A percentile compares a stretch with the other conserved stretches of the same genome.
Evolutionary conservation across 2,888 invertebrate species (phyloP).

Genomic region (Melangyna quadrimaculata): DNA sequence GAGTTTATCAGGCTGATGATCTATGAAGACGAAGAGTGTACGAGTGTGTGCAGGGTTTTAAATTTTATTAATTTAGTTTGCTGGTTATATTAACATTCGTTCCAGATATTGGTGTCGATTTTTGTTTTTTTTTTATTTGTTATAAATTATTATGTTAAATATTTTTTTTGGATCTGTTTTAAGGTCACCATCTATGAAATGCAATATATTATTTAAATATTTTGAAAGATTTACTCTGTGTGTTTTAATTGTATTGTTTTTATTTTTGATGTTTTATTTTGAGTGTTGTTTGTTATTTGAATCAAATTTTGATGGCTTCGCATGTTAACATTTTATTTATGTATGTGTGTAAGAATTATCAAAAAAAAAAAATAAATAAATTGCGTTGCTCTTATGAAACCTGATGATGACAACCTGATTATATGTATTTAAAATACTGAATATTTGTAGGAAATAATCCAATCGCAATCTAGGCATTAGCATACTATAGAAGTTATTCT

Average conservation of each 20-base stretch:
- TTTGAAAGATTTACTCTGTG: background rate
- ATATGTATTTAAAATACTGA: too few relatives aligned
- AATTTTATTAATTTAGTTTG: background rate
- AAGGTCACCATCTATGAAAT: conserved; percentile 48
- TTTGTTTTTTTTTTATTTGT: background rate
- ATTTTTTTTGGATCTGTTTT: conserved; percentile 59
- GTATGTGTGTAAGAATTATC: too few relatives aligned
- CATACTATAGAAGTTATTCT: too few relatives aligned
- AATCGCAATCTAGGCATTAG: too few relatives aligned
- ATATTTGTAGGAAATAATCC: too few relatives aligned
- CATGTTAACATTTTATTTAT: background rate
- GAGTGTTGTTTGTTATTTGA: background rate
- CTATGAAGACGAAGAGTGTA: background rate
- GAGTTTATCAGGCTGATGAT: conserved; percentile 46
- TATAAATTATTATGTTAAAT: conserved; percentile 29
- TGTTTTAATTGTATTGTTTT: background rate
- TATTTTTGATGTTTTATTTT: background rate
- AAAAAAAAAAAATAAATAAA: too few relatives aligned
- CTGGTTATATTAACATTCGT: conserved; percentile 6
- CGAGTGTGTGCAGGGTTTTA: too few relatives aligned
- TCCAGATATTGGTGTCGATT: conserved; percentile 10
- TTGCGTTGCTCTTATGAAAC: too few relatives aligned
- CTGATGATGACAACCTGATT: too few relatives aligned
- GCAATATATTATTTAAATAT: conserved; percentile 19
- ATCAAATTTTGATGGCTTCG: background rate